Evolutionary conservation across 2,888 invertebrate genomes (phyloP).

Genomic region (Callyntrura guangdongensis): DNA sequence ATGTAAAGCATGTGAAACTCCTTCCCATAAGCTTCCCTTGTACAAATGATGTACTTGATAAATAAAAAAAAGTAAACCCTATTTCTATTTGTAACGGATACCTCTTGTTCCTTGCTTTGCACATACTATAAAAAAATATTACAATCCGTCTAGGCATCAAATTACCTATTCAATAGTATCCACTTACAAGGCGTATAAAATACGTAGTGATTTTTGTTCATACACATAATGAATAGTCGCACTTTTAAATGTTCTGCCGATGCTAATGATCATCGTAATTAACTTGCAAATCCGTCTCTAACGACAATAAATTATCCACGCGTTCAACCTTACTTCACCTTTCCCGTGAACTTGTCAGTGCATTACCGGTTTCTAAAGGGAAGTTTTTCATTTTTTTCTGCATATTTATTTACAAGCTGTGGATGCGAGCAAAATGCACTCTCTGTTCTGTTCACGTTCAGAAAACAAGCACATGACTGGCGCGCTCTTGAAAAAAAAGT

Average conservation of each 20-base stretch:
- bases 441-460: slow-evolving; percentile 51
- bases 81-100: background rate
- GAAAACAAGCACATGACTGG: slow-evolving; percentile 12
- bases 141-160: background rate
- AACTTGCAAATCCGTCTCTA: slow-evolving; percentile 71
- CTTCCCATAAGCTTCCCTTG: too few species aligned
- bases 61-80: background rate
- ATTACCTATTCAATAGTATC: background rate
- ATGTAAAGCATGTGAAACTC: too few species aligned
- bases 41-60: background rate
- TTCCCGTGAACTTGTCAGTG: slow-evolving; percentile 66
- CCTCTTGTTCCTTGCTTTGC: background rate
- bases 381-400: slow-evolving; percentile 52
- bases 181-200: background rate
- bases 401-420: slow-evolving; percentile 15
- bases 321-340: slow-evolving; percentile 72
- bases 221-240: slow-evolving; percentile 8
- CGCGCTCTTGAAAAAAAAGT: background rate
- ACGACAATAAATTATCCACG: slow-evolving; percentile 76
- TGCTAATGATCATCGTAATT: slow-evolving; percentile 76
- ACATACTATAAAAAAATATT: background rate
- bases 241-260: slow-evolving; percentile 53
- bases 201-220: slow-evolving; percentile 27
- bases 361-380: slow-evolving; percentile 75
- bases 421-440: slow-evolving; percentile 26